Evolutionary conservation across 2,113 vertebrate genomes (phyloP).

Genomic region (Apaloderma vittatum): DNA sequence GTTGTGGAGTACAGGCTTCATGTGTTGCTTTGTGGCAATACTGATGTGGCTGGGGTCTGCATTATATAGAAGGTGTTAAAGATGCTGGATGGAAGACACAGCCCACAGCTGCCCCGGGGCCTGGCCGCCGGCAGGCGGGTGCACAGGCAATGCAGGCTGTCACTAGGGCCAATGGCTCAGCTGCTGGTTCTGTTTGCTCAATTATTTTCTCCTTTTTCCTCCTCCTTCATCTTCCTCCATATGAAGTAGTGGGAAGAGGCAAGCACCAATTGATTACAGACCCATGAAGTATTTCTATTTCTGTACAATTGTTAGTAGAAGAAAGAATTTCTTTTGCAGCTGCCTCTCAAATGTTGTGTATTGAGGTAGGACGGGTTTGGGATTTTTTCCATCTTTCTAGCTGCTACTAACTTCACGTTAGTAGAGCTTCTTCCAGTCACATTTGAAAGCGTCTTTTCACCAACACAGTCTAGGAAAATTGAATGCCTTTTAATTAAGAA

Average conservation of each 20-base stretch:
- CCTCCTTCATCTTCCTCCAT: background rate
- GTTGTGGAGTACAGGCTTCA: background rate
- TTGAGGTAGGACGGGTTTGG: background rate
- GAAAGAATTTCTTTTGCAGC: background rate
- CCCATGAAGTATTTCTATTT: background rate
- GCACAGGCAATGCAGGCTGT: fast-evolving
- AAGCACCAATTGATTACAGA: background rate
- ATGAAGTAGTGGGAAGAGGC: background rate
- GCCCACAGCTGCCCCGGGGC: fast-evolving
- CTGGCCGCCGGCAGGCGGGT: background rate
- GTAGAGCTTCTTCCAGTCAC: background rate
- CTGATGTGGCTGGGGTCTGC: background rate
- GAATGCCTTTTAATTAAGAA: conserved; percentile 19
- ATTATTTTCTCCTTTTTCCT: background rate
- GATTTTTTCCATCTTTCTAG: background rate
- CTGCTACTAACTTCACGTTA: background rate
- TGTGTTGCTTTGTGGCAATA: background rate
- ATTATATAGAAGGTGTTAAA: fast-evolving
- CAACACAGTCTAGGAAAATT: background rate
- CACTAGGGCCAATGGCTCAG: fast-evolving
- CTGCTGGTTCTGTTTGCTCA: background rate
- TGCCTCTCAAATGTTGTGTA: background rate
- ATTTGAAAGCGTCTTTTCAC: background rate
- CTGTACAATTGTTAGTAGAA: background rate
- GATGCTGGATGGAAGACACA: background rate